A percentile compares a stretch with the other conserved stretches of the same genome.
Conservation (phyloP, 2,113 vertebrate species). For the Chinchilla lanigera region DNA sequence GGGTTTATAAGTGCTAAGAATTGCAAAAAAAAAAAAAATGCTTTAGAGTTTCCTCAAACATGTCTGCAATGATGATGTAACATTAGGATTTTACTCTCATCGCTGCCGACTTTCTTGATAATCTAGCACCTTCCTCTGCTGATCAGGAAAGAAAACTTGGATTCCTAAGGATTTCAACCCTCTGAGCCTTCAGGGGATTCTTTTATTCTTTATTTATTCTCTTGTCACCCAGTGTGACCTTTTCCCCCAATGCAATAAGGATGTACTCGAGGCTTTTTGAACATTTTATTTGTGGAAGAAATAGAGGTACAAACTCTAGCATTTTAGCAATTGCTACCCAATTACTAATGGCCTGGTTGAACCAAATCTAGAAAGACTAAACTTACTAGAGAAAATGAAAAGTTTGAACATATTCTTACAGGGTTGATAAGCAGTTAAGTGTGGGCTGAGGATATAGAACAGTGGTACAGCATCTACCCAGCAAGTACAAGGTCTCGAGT, state of each 20-base stretch:
- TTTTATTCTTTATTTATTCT: constrained; percentile 42
- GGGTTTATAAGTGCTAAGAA: not conserved
- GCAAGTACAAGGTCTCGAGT: too few relatives aligned
- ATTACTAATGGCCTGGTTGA: not conserved
- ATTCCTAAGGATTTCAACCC: constrained; percentile 35
- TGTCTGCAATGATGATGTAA: not conserved
- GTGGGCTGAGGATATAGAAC: too few relatives aligned
- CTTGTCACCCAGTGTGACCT: not conserved
- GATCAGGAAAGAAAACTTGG: not conserved
- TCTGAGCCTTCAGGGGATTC: not conserved
- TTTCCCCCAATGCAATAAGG: not conserved
- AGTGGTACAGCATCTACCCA: too few relatives aligned
- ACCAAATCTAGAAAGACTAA: not conserved
- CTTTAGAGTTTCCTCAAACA: not conserved
- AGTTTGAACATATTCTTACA: not conserved
- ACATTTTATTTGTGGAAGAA: not conserved
- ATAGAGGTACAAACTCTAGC: not conserved
- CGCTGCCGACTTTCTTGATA: not conserved
- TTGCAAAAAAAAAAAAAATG: constrained; percentile 21
- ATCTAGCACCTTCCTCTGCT: not conserved
- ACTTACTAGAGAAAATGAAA: not conserved
- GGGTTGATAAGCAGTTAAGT: not conserved
- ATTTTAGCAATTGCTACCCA: not conserved
- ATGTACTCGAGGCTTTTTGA: not conserved
- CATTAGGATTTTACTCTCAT: not conserved